Evolutionary conservation across 2,113 vertebrate species (phyloP).

Genomic region (Paramisgurnus dabryanus): DNA sequence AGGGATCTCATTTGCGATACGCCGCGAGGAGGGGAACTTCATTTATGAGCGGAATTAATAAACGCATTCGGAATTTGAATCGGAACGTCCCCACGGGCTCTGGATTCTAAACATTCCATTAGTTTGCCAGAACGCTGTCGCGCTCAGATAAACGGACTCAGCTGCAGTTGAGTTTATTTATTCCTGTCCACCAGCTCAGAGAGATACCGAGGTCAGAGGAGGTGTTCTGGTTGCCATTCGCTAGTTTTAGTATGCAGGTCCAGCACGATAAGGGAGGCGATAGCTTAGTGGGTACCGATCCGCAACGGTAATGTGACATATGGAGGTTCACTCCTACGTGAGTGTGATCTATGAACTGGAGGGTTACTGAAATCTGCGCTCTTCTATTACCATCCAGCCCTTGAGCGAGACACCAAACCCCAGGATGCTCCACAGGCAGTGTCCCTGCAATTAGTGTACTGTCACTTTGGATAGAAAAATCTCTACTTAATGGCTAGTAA

Average conservation of each 20-base stretch:
- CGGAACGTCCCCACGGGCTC: conserved; percentile 43
- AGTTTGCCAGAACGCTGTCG: conserved; percentile 10
- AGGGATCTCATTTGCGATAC: conserved; percentile 53
- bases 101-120: conserved; percentile 55
- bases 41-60: conserved; percentile 57
- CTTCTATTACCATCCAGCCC: conserved; percentile 19
- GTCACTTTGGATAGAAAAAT: conserved; percentile 30
- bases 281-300: conserved; percentile 20
- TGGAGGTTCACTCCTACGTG: conserved; percentile 16
- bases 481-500: conserved; percentile 20
- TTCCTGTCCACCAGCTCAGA: conserved; percentile 37
- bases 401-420: conserved; percentile 19
- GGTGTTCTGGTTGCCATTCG: background rate
- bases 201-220: conserved; percentile 14
- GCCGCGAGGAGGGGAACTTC: conserved; percentile 48
- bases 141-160: conserved; percentile 36
- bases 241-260: conserved; percentile 28
- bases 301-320: background rate
- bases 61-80: conserved; percentile 49
- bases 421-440: conserved; percentile 22
- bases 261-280: background rate
- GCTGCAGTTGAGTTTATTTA: conserved; percentile 36
- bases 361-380: conserved; percentile 17
- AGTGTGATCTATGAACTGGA: conserved; percentile 36
- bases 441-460: conserved; percentile 34